Percentiles rank a stretch among this genome's conserved stretches.
Evolutionary conservation across 2,113 vertebrate genomes (phyloP).

Genomic region (Cebidichthys violaceus): DNA sequence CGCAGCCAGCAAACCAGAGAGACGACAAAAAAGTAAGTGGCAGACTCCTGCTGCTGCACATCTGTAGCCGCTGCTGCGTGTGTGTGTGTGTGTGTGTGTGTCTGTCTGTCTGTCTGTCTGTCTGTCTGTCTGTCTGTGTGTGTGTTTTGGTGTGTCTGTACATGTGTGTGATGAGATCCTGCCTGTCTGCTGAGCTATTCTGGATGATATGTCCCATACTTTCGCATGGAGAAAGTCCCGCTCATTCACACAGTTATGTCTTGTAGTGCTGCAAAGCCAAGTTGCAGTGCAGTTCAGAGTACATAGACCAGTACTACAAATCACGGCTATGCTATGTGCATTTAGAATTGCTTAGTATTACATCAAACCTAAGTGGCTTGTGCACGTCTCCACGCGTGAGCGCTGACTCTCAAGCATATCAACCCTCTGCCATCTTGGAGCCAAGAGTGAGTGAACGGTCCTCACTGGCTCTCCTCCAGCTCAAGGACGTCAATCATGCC

Average conservation of each 20-base stretch:
- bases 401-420: slow-evolving; percentile 50
- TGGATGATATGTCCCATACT: slow-evolving; percentile 18
- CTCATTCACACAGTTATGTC: slow-evolving; percentile 9
- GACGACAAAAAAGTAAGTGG: slow-evolving; percentile 87
- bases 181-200: slow-evolving; percentile 32
- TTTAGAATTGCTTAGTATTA: slow-evolving; percentile 19
- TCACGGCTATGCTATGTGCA: slow-evolving; percentile 16
- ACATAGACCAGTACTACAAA: slow-evolving; percentile 11
- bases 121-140: not conserved
- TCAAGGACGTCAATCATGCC: slow-evolving; percentile 70
- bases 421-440: slow-evolving; percentile 47
- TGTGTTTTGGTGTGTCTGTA: slow-evolving; percentile 23
- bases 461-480: slow-evolving; percentile 69
- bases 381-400: slow-evolving; percentile 21
- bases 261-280: not conserved
- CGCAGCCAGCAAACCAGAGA: slow-evolving; percentile 76
- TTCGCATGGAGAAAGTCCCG: slow-evolving; percentile 14
- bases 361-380: slow-evolving; percentile 33
- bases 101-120: slow-evolving; percentile 16
- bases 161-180: slow-evolving; percentile 40
- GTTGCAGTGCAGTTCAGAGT: not conserved
- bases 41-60: slow-evolving; percentile 27
- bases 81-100: slow-evolving; percentile 16
- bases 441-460: slow-evolving; percentile 66
- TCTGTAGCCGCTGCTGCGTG: slow-evolving; percentile 25